Conservation (phyloP, 2,113 vertebrate genomes). For the Scortum barcoo region DNA sequence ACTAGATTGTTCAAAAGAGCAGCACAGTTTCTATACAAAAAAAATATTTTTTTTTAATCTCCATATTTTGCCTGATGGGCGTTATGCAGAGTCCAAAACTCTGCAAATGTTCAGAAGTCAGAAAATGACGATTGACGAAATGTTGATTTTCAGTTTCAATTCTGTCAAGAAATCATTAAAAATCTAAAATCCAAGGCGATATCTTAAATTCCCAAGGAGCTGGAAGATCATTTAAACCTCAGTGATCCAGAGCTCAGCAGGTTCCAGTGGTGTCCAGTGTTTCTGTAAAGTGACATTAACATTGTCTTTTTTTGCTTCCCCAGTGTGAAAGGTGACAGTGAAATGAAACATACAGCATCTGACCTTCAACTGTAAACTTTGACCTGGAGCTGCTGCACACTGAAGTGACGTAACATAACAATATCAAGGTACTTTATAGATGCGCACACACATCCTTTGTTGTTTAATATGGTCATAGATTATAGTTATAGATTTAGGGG, state of each 20-base stretch:
- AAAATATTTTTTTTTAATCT: background rate
- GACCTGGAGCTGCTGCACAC: slow-evolving; percentile 41
- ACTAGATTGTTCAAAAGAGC: background rate
- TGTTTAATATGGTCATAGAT: slow-evolving; percentile 6
- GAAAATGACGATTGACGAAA: background rate
- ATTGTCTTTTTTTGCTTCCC: slow-evolving; percentile 1
- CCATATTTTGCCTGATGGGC: background rate
- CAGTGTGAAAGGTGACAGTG: slow-evolving; percentile 58
- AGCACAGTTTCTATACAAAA: background rate
- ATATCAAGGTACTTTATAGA: slow-evolving; percentile 58
- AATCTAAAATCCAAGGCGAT: slow-evolving; percentile 1
- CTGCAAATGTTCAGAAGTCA: background rate
- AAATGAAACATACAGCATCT: slow-evolving; percentile 44
- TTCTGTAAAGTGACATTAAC: background rate
- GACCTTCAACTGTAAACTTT: slow-evolving; percentile 36
- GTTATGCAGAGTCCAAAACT: background rate
- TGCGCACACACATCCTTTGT: background rate
- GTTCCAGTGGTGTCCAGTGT: background rate
- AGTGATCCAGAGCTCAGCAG: background rate
- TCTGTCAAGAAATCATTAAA: slow-evolving; percentile 1
- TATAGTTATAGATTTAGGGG: slow-evolving; percentile 21
- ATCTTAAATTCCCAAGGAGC: background rate
- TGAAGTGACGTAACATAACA: slow-evolving; percentile 17
- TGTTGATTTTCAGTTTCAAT: slow-evolving; percentile 4
- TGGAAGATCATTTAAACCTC: background rate